Base-by-base conservation (phyloP, 2,113 vertebrate genomes). In the Hippocampus zosterae region DNA sequence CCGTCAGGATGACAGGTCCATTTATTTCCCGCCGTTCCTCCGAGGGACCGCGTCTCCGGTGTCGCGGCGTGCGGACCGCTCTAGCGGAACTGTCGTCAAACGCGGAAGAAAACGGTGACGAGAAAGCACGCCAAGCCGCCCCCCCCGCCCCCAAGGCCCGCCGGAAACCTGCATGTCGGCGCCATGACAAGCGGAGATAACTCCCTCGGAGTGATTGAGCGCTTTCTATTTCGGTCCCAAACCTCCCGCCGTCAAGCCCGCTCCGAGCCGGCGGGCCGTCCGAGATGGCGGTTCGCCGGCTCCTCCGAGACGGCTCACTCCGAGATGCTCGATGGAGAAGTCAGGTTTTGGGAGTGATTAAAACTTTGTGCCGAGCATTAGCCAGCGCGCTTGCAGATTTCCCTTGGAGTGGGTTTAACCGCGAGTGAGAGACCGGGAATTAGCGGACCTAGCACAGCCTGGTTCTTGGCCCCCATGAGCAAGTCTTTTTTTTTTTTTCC, bases 1-100 rank as follows among this genome's bases (percentile, higher is more conserved):
- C 81, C 73, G 82, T 74, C 62, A 4, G 63, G 68, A 72, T 90
- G 91, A 91, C 91, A 92, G 85, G 63, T 84, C 83, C 84, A 88
- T 91, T 91, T 89, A 84, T 92, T 89, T 84, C 78, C 48, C 84
- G 72, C 84, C 77, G 48, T 73, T 82, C 76, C 76, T 68, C 75
- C 66, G 64, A 79, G 85, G 78, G 71, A 70, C 33, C 77, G 9
- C 89, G 86, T 91, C 88, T 90, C 81, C 69, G 65, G 74, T 37
- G 33, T 77, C 77, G 82, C 88, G 90, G 68, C 73, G 67, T 74
- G 67, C 44, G 29, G 46, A 69, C 65, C 53, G 48, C 71, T 70
- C 69, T 69, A 73, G 78, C 72, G 55, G 65, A 74, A 64, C 60
- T 81, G 76, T 82, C 83, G 62, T 81, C 55, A 48, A 13, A 29